Base-by-base conservation (phyloP, 2,797 vertebrate species). In the Macropus fuliginosus region DNA sequence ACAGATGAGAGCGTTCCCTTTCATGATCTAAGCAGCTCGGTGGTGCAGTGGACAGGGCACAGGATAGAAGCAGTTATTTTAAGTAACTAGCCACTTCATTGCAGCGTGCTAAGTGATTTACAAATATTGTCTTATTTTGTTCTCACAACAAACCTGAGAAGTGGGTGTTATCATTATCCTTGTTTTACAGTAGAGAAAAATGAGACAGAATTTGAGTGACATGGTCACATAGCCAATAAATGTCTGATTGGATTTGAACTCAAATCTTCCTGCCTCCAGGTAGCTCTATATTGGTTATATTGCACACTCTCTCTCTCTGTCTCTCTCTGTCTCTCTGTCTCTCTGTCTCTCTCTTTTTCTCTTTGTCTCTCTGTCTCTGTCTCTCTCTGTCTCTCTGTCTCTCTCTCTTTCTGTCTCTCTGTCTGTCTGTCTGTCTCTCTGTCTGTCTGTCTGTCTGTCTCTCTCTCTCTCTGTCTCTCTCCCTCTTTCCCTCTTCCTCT, bases 401-500 rank as follows among this genome's bases (percentile, higher is more conserved):
- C 14, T 34, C 29, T 16, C 4, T 66, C 59, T 66, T 0, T 40
- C 66, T 21, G 5, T 5, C 34, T 66, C 46, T 46, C 46, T 46
- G 46, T 46, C 46, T 46, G 1, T 46, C 46, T 46, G 1, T 2
- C 46, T 46, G 46, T 46, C 46, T 46, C 46, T 56, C 24, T 1
- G 5, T 56, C 56, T 56, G 5, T 31, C 57, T 29, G 2, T 59
- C 57, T 59, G 10, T 31, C 29, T 31, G 10, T 59, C 9, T 59
- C 9, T 57, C 56, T 9, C 0, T 28, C 56, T 9, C 10, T 11
- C 56, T 12, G 10, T 34, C 2, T 62, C 4, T 34, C 12, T 62
- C 31, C 10, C 1, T 13, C 57, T 57, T 8, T 18, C 34, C 16
- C 0, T 66, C 5, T 40, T 0, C n/a, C 34, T 18, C 0, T 18